Base-by-base conservation (phyloP, 2,113 vertebrate species). In the Mormoops blainvillei region DNA sequence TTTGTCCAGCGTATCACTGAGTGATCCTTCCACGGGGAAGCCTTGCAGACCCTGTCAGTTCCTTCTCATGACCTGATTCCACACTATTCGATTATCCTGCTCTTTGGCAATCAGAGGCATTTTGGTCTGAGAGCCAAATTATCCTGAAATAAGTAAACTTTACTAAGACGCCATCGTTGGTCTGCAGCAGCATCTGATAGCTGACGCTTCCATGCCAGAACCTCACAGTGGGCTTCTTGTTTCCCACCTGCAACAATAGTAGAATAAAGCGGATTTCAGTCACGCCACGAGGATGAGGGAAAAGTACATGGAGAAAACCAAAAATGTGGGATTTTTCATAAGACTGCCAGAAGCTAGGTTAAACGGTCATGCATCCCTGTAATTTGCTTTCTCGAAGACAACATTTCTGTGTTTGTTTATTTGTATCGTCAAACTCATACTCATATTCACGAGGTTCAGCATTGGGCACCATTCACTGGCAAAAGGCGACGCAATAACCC, bases 51-150 rank as follows among this genome's bases (percentile, higher is more conserved):
- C 45, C 80, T 15, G 16, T 65, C 92, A 12, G 2, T 94, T 65
- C 9, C 92, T 97, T 94, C 92, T 94, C 6, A 19, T 91, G 76
- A 90, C 88, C 94, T 87, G 43, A 73, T 78, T 94, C 93, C 58
- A 81, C 68, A 81, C 2, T 87, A 82, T 95, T 96, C 70, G 36
- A 76, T 38, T 89, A 33, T 85, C 95, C 56, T 97, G 81, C 52
- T 80, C 88, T 96, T 94, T 94, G 80, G 38, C 94, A 98, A 94
- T 97, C 97, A 98, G 94, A 88, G 71, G 81, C 48, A 10, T 16
- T 77, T 96, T 91, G 36, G 15, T 81, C 24, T 94, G 71, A 80
- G 93, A 89, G 52, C 38, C 96, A 95, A 91, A 65, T 77, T 93
- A 54, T 68, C 65, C 48, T 63, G 91, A 86, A 80, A n/a, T 90